Conservation (phyloP, 2,888 invertebrate genomes). For the Escarpia spicata region DNA sequence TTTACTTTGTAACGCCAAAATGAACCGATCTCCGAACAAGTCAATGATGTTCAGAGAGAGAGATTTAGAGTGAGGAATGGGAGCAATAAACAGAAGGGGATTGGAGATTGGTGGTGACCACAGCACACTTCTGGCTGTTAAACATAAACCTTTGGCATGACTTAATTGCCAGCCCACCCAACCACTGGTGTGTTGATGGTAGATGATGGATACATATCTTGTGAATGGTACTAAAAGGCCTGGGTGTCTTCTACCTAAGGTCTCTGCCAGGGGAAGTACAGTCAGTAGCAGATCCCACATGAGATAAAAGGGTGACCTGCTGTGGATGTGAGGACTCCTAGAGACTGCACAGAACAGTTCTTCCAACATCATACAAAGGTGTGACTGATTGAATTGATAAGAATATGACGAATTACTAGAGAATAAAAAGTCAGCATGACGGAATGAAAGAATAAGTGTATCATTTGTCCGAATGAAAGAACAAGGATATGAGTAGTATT, state of each 20-base stretch:
- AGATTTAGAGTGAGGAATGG: too few species aligned
- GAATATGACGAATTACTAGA: too few species aligned
- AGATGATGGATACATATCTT: background rate
- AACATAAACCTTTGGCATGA: background rate
- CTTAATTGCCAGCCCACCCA: background rate
- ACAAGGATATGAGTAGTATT: too few species aligned
- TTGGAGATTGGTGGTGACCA: too few species aligned
- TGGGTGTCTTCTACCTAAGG: background rate
- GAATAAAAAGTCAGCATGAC: too few species aligned
- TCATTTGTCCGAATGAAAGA: too few species aligned
- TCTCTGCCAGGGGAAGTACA: background rate
- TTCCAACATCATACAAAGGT: background rate
- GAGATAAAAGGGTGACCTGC: background rate
- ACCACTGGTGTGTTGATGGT: background rate
- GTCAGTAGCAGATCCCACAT: background rate
- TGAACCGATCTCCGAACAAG: too few species aligned
- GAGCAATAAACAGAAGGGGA: too few species aligned
- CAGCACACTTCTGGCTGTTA: background rate
- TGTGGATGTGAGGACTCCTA: background rate
- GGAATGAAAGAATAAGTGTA: too few species aligned
- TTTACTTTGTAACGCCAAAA: too few species aligned
- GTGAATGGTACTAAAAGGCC: background rate
- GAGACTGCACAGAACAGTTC: background rate
- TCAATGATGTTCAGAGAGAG: too few species aligned
- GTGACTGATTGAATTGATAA: too few species aligned